phyloP scores from a whole-genome alignment of 2,113 vertebrate species.

The Scytalopus superciliaris region DNA sequence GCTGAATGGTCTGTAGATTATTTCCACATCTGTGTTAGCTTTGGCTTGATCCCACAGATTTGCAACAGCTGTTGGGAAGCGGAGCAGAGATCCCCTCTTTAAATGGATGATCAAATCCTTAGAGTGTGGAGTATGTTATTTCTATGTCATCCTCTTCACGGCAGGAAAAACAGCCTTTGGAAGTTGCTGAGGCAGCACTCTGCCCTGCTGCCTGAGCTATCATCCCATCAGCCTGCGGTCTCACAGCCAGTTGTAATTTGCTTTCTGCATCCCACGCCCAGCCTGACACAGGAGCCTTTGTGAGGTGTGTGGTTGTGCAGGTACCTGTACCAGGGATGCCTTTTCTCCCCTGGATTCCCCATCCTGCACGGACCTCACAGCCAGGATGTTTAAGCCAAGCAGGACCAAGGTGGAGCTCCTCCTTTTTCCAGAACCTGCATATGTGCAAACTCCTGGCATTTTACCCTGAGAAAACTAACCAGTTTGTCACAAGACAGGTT shows the following conservation, averaged over 20 bases:
- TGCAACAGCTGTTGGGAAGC: slow-evolving; percentile 76
- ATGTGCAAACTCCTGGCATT: neutral
- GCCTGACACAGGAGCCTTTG: neutral
- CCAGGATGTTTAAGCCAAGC: neutral
- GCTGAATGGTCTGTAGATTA: slow-evolving; percentile 42
- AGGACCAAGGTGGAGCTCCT: neutral
- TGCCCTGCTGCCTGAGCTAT: slow-evolving; percentile 25
- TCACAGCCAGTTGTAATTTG: slow-evolving; percentile 32
- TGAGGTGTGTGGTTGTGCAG: neutral
- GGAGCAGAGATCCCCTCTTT: slow-evolving; percentile 65
- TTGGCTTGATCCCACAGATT: slow-evolving; percentile 73
- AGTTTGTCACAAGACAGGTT: neutral
- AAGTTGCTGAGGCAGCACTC: slow-evolving; percentile 53
- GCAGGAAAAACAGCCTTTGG: slow-evolving; percentile 59
- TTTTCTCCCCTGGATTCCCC: neutral
- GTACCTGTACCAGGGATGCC: neutral
- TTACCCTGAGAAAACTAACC: neutral
- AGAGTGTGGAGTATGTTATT: slow-evolving; percentile 46
- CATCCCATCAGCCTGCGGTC: neutral
- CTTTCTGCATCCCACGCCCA: slow-evolving; percentile 4
- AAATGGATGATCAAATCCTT: slow-evolving; percentile 64
- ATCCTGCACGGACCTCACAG: neutral
- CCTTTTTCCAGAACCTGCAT: neutral
- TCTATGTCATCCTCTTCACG: slow-evolving; percentile 52
- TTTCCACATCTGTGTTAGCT: slow-evolving; percentile 76